Base-by-base conservation (phyloP, 2,797 vertebrate genomes). In the Gambusia yucatana region DNA sequence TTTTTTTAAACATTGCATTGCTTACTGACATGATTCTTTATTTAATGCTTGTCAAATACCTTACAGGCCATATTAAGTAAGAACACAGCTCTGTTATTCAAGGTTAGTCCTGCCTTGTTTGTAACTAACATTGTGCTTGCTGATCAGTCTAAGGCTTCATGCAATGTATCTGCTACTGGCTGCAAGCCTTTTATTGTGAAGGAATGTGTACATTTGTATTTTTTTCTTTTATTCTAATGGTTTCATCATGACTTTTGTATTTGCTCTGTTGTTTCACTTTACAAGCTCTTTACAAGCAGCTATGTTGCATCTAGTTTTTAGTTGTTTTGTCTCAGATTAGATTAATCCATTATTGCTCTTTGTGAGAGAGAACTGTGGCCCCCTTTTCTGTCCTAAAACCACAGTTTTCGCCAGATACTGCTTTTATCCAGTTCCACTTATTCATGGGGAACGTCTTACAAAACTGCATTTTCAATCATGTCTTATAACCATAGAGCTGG, bases 141-240 rank as follows among this genome's bases (percentile, higher is more conserved):
- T 55, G 20, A 80, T 85, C 72, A 78, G 59, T 83, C 41, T 28
- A 25, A 75, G 72, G 77, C 11, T 72, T 59, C 30, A 72, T 78
- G 65, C 76, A 10, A 81, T 82, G 28, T 72, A 20, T 89, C 69
- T 63, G 57, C 78, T 81, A 41, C 75, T 80, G 87, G 76, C 75
- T 84, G 8, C 13, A 70, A 86, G 76, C 63, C 55, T 79, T 46
- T 82, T 65, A 72, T 25, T 76, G 79, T 86, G 82, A 90, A 91
- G 86, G 88, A 92, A 92, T 90, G 85, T 89, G 69, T 82, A 79
- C 69, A 36, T 72, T 61, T 30, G 28, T 77, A 2, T 81, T 78
- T 80, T 80, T 65, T 39, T 75, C 46, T 57, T 46, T 13, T 25
- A 77, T 84, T 82, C 7, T 30, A n/a, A 80, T 84, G 46, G 52